Base-by-base conservation (phyloP, 1,140 invertebrate species). In the Notospermus geniculatus region DNA sequence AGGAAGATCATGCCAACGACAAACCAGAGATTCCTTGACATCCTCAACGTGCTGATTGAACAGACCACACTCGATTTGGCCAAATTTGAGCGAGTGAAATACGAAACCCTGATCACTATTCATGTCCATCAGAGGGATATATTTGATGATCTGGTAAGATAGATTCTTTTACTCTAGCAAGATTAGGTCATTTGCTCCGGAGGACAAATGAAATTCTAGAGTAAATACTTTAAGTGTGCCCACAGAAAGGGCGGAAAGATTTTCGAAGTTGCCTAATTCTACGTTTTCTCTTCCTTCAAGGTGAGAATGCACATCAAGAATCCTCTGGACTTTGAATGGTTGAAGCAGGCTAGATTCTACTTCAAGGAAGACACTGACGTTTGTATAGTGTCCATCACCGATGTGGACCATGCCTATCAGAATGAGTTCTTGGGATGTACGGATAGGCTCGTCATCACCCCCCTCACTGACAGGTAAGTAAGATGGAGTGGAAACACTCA, bases 401-500 rank as follows among this genome's bases (percentile, higher is more conserved):
- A 97, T 77, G 94, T 97, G 1, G 90, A 90, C 17, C 97, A 97
- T 73, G 88, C 87, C 1, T 98, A 98, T 75, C 93, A 97, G 81
- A 98, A 98, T 83, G 95, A 98, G 80, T 98, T 97, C 80, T 83
- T 98, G 25, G 95, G 95, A 1, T 97, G 95, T 76, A 97, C 94
- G 1, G 95, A 98, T 72, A 85, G 95, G 63, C 82, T 98, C 19
- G 95, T 97, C 27, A 97, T 97, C 56, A 98, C 95, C 2, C 95
- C 95, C 1, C 80, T 98, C 19, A 98, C 95, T 46, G 95, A 98
- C 81, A 91, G 93, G 91, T 93, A 77, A 57, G 39, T 13, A 43
- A 19, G 11, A 11, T 13, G 19, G 19, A 43, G 19, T 43, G 39
- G 39, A 43, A 11, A 43, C 19, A 43, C n/a, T n/a, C n/a, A n/a